phyloP scores from a whole-genome alignment of 2,113 vertebrate genomes.

The Abramis brama region DNA sequence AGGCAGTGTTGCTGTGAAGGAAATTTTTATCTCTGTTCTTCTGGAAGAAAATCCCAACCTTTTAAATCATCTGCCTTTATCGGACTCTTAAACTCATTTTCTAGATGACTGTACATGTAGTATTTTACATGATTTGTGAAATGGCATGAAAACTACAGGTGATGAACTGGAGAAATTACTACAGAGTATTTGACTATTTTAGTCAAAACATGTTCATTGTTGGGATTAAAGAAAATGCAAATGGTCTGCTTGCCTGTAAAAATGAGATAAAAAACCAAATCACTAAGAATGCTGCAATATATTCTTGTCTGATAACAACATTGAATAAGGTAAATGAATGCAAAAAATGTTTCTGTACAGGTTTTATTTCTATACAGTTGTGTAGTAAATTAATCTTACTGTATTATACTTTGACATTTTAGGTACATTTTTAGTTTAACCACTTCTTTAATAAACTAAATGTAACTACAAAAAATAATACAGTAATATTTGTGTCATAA shows the following conservation, averaged over 20 bases:
- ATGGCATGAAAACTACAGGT: background rate
- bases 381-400: background rate
- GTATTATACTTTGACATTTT: background rate
- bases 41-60: background rate
- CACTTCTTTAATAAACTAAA: background rate
- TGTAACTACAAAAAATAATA: background rate
- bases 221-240: background rate
- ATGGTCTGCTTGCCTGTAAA: background rate
- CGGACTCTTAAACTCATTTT: background rate
- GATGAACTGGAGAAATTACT: background rate
- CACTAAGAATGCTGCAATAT: background rate
- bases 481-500: background rate
- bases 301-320: background rate
- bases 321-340: background rate
- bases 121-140: background rate
- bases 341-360: background rate
- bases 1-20: background rate
- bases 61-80: background rate
- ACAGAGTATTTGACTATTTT: background rate
- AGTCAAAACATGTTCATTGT: background rate
- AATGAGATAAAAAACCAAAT: background rate
- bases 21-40: background rate
- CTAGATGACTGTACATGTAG: background rate
- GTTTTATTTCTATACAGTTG: background rate
- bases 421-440: background rate